A percentile compares a stretch with the other conserved stretches of the same genome.
These are phyloP conservation scores for Choloepus hoffmanni DNA, from an alignment of 2,113 vertebrate species.

Conservation along the genomic window DNA sequence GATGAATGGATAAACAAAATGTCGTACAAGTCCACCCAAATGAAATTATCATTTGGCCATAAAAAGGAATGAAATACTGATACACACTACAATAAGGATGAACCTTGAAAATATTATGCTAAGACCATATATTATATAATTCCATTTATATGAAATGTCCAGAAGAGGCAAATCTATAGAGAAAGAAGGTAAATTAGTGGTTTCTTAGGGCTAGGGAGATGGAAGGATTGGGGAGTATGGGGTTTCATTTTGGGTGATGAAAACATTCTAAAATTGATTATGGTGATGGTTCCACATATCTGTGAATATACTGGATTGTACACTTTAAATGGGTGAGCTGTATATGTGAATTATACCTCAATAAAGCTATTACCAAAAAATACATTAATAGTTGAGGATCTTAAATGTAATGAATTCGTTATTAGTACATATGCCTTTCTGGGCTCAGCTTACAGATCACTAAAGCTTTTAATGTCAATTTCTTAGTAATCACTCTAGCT, in stretches of 20 bases:
- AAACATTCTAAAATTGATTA: slow-evolving; percentile 10
- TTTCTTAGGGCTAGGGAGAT: background rate
- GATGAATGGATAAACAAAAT: background rate
- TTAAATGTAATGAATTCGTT: background rate
- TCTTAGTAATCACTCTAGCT: background rate
- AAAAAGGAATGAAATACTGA: background rate
- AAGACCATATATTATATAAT: background rate
- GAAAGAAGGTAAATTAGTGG: background rate
- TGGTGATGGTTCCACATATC: background rate
- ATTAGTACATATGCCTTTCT: background rate
- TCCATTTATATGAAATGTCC: background rate
- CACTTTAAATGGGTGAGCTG: background rate
- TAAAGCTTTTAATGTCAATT: background rate
- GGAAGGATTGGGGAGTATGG: background rate
- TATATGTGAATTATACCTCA: background rate
- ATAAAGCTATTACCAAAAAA: slow-evolving; percentile 15
- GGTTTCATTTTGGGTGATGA: background rate
- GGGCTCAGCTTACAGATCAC: background rate
- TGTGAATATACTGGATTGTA: background rate
- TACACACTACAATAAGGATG: background rate
- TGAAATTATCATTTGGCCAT: background rate
- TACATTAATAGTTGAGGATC: background rate
- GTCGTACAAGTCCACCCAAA: background rate
- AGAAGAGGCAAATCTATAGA: background rate
- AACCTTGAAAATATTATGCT: background rate